Conservation (phyloP, 2,888 invertebrate species). For the Lycocerus yunnanus region DNA sequence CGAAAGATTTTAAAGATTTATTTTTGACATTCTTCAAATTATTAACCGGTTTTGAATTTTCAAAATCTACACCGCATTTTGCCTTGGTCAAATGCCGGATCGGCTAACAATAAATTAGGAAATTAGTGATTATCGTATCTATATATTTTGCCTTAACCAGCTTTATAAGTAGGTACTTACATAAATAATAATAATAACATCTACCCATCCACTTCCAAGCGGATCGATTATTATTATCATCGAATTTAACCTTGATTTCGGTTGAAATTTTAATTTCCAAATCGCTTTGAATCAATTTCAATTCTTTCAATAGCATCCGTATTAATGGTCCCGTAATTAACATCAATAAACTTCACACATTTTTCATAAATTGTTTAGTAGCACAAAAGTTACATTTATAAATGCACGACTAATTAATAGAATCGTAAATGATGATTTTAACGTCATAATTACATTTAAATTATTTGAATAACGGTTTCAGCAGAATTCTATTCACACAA, state of each 20-base stretch:
- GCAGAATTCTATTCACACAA: not conserved
- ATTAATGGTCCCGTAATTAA: not conserved
- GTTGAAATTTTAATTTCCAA: not conserved
- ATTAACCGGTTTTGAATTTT: not conserved
- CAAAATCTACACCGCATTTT: not conserved
- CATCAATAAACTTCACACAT: not conserved
- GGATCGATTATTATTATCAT: not conserved
- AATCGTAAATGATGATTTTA: constrained; percentile 38
- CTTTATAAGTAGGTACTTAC: too few relatives aligned
- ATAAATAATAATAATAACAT: not conserved
- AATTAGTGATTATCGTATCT: not conserved
- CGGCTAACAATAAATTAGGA: not conserved
- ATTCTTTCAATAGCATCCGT: not conserved
- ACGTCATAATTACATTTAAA: constrained; percentile 36
- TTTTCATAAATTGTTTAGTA: not conserved
- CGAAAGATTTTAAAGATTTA: constrained; percentile 5
- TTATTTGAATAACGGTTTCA: constrained; percentile 30
- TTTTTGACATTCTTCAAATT: constrained; percentile 21
- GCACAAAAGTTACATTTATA: not conserved
- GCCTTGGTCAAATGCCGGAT: too few relatives aligned
- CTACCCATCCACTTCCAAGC: too few relatives aligned
- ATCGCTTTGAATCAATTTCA: not conserved
- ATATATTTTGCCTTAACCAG: not conserved
- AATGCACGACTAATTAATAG: constrained; percentile 38
- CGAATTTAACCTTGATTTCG: not conserved